These are phyloP conservation scores for Liasis olivaceus DNA, from an alignment of 2,797 vertebrate genomes.

Conservation along the genomic window DNA sequence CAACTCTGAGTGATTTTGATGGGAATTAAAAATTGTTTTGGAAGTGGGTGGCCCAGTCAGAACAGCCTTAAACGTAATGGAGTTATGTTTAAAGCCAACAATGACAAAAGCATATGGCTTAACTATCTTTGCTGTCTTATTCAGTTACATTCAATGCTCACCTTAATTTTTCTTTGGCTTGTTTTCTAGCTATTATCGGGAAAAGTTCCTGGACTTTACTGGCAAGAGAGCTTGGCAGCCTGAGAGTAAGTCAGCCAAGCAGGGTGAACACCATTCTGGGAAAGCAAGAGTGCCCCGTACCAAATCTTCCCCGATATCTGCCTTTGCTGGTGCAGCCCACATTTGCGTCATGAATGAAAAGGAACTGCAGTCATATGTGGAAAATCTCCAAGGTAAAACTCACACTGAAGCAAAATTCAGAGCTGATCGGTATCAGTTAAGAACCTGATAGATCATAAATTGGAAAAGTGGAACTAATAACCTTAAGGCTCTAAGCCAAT, in stretches of 20 bases:
- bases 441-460: background rate
- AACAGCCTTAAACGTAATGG: too few species aligned
- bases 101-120: background rate
- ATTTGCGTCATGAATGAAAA: slow-evolving; percentile 44
- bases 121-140: background rate
- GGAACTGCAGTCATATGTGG: slow-evolving; percentile 44
- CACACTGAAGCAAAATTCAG: background rate
- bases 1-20: background rate
- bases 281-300: background rate
- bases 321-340: slow-evolving; percentile 38
- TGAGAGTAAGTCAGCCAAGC: slow-evolving; percentile 1
- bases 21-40: too few species aligned
- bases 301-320: background rate
- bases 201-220: slow-evolving; percentile 49
- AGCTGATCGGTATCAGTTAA: background rate
- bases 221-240: background rate
- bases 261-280: background rate
- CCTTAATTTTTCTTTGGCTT: slow-evolving; percentile 24
- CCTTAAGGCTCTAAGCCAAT: background rate
- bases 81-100: background rate
- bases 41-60: too few species aligned
- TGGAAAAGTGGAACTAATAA: background rate
- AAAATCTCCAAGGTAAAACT: slow-evolving; percentile 55
- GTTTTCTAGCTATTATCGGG: slow-evolving; percentile 62
- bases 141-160: background rate